Percentiles rank a stretch among this genome's conserved stretches.
These are phyloP conservation scores for Tetraneura akinire DNA, from an alignment of 1,140 invertebrate genomes.

Conservation along the genomic window DNA sequence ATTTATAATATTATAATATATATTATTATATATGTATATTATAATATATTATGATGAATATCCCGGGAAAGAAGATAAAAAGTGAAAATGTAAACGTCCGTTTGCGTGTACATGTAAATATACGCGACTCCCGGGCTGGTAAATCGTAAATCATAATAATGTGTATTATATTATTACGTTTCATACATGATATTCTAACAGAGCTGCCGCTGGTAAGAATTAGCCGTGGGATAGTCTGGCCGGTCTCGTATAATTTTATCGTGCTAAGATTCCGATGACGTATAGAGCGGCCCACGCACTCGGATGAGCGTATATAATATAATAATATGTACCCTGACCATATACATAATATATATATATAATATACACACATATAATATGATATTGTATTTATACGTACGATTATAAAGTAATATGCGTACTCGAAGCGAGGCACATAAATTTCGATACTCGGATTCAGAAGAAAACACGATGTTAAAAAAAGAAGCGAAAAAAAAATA, in stretches of 20 bases:
- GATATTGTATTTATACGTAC: no score
- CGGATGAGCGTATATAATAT: neutral
- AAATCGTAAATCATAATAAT: conserved; percentile 42
- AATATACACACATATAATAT: neutral
- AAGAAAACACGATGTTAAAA: neutral
- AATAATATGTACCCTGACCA: no score
- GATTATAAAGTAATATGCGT: neutral
- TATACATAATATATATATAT: neutral
- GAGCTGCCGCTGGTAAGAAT: conserved; percentile 16
- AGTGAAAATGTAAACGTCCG: conserved; percentile 26
- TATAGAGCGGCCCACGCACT: conserved; percentile 5
- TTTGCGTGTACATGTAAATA: neutral
- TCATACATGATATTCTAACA: neutral
- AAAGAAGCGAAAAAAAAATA: neutral
- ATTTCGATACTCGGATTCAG: conserved; percentile 15
- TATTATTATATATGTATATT: neutral
- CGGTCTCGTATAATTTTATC: neutral
- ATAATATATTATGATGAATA: neutral
- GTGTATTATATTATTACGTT: no score
- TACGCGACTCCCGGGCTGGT: conserved; percentile 21
- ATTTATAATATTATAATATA: neutral
- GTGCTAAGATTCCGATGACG: neutral
- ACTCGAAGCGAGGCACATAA: conserved; percentile 5
- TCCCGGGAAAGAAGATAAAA: neutral
- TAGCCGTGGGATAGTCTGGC: conserved; percentile 35